phyloP scores from a whole-genome alignment of 2,888 invertebrate genomes.

The Labia minor region DNA sequence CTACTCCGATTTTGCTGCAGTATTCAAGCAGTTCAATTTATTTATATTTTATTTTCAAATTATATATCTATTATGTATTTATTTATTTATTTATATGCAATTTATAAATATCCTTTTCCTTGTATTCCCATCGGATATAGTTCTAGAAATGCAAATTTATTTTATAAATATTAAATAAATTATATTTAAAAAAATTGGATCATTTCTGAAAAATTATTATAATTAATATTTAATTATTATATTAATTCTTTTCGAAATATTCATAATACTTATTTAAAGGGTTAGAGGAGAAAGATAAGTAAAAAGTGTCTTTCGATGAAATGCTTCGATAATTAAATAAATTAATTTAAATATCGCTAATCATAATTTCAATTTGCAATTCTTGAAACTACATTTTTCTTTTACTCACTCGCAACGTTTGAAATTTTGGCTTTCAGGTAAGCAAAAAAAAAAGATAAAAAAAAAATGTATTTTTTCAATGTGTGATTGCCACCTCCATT shows the following conservation, averaged over 20 bases:
- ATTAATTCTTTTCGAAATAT: too few relatives aligned
- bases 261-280: too few relatives aligned
- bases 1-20: conserved; percentile 9
- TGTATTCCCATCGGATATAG: too few relatives aligned
- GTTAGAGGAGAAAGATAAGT: too few relatives aligned
- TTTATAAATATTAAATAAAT: too few relatives aligned
- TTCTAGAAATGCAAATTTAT: too few relatives aligned
- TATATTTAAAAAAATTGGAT: too few relatives aligned
- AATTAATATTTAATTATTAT: too few relatives aligned
- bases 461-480: neutral
- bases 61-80: neutral
- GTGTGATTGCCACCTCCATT: neutral
- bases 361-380: neutral
- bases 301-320: too few relatives aligned
- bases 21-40: neutral
- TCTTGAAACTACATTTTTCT: neutral
- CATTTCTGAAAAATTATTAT: too few relatives aligned
- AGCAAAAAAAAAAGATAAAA: neutral
- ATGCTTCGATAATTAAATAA: neutral
- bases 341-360: neutral
- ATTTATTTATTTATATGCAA: neutral
- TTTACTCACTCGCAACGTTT: neutral
- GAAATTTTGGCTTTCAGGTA: neutral
- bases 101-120: too few relatives aligned
- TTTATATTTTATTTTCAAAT: too few relatives aligned